These are phyloP conservation scores for Acronicta psi DNA, from an alignment of 2,888 invertebrate genomes.

Conservation along the genomic window DNA sequence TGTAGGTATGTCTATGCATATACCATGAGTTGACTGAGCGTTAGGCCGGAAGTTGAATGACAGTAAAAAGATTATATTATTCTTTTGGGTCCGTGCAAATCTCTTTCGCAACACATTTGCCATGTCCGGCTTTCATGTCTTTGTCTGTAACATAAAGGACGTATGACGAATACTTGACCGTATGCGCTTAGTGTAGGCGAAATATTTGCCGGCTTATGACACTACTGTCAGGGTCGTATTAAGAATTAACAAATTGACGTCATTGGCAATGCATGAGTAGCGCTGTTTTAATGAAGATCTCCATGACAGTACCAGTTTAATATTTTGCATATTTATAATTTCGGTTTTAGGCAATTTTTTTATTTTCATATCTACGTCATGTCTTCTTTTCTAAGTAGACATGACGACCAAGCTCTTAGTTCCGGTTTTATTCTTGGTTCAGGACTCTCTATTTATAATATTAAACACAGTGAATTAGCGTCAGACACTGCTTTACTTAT, in stretches of 20 bases:
- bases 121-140: conserved; percentile 49
- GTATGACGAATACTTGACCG: conserved; percentile 57
- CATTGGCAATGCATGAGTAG: conserved; percentile 5
- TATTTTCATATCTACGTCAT: neutral
- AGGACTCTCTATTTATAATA: conserved; percentile 13
- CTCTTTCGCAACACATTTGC: conserved; percentile 44
- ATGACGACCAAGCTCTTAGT: conserved; percentile 1
- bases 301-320: neutral
- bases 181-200: conserved; percentile 57
- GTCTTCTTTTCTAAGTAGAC: neutral
- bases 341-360: neutral
- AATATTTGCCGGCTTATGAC: conserved; percentile 32
- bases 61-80: conserved; percentile 29
- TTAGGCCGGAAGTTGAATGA: conserved; percentile 28
- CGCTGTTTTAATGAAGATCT: neutral
- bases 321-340: neutral
- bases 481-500: conserved; percentile 33
- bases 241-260: conserved; percentile 27
- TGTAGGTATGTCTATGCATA: neutral
- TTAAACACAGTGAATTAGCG: conserved; percentile 13
- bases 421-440: conserved; percentile 6
- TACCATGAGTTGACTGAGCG: conserved; percentile 15
- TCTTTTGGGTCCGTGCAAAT: conserved; percentile 45
- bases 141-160: conserved; percentile 43
- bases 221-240: conserved; percentile 41